These are phyloP conservation scores for Sialis fuliginosa DNA, from an alignment of 2,888 invertebrate species.

Conservation along the genomic window DNA sequence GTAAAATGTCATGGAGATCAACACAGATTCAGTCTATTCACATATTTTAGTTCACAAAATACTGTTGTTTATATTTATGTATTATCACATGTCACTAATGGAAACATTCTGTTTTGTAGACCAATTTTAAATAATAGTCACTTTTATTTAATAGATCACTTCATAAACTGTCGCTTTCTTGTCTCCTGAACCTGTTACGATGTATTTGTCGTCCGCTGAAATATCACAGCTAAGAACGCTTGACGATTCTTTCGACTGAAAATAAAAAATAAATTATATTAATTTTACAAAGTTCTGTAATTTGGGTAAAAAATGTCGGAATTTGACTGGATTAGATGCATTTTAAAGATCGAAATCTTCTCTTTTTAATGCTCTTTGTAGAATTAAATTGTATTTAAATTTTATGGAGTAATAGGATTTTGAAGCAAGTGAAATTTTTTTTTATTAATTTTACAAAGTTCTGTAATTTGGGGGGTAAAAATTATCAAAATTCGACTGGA, in stretches of 20 bases:
- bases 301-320: too few species aligned
- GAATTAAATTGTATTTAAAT: too few species aligned
- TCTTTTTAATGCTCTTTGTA: too few species aligned
- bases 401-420: too few species aligned
- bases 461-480: too few species aligned
- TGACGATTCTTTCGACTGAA: conserved; percentile 86
- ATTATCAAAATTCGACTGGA: too few species aligned
- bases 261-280: conserved; percentile 16
- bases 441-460: too few species aligned
- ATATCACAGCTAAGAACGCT: conserved; percentile 98
- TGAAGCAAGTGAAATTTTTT: too few species aligned
- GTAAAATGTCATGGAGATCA: conserved; percentile 5
- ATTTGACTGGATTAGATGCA: too few species aligned
- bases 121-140: not conserved
- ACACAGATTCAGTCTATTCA: not conserved
- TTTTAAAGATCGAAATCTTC: too few species aligned
- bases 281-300: too few species aligned
- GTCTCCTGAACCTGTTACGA: conserved; percentile 95
- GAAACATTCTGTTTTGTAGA: not conserved
- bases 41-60: not conserved
- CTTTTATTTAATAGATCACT: conserved; percentile 56
- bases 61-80: not conserved
- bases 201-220: conserved; percentile 93
- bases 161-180: conserved; percentile 96
- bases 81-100: not conserved